A percentile compares a stretch with the other conserved stretches of the same genome.
These are phyloP conservation scores for Lacanobia wlatinum DNA, from an alignment of 2,888 invertebrate genomes.

Conservation along the genomic window DNA sequence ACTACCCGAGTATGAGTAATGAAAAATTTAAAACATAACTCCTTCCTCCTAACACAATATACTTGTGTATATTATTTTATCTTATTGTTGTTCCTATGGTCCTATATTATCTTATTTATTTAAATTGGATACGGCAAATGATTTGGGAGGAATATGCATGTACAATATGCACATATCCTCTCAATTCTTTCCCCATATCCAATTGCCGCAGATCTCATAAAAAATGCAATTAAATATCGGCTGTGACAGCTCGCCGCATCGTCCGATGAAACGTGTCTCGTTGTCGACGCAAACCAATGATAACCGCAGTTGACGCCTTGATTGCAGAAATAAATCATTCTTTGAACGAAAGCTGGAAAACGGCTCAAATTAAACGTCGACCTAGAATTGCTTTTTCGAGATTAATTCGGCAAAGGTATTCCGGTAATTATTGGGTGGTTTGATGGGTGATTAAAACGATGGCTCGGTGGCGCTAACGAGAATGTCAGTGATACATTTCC, in stretches of 20 bases:
- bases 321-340: conserved; percentile 77
- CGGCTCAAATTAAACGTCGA: conserved; percentile 69
- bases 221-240: conserved; percentile 44
- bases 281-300: conserved; percentile 55
- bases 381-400: conserved; percentile 71
- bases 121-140: too few relatives aligned
- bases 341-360: conserved; percentile 65
- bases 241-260: conserved; percentile 38
- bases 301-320: conserved; percentile 70
- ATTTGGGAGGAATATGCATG: too few relatives aligned
- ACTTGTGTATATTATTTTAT: too few relatives aligned
- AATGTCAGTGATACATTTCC: conserved; percentile 31
- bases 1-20: too few relatives aligned
- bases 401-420: conserved; percentile 63
- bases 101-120: too few relatives aligned
- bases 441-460: conserved; percentile 37
- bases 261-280: conserved; percentile 55
- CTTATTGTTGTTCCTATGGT: too few relatives aligned
- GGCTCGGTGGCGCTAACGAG: conserved; percentile 28
- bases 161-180: background rate
- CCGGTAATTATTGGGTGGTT: conserved; percentile 61
- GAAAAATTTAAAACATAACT: too few relatives aligned
- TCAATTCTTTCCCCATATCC: background rate
- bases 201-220: conserved; percentile 7
- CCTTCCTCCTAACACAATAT: background rate